These are phyloP conservation scores for Mormoops blainvillei DNA, from an alignment of 2,113 vertebrate species.

Conservation along the genomic window DNA sequence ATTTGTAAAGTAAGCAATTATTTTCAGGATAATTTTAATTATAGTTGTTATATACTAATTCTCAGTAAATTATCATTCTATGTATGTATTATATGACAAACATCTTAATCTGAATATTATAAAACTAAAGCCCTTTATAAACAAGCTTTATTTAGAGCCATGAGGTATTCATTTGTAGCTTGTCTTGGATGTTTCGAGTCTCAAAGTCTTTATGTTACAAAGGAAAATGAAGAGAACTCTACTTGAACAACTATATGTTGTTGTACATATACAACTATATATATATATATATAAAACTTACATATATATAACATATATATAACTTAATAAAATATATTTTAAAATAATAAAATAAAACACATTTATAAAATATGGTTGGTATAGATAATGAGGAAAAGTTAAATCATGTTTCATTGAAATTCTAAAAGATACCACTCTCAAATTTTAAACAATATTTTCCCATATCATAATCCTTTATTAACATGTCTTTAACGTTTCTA, in stretches of 20 bases:
- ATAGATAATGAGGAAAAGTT: not conserved
- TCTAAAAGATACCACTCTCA: not conserved
- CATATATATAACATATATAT: no score
- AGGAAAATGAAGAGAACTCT: no score
- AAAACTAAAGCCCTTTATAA: not conserved
- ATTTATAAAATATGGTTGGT: not conserved
- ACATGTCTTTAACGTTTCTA: not conserved
- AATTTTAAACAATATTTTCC: not conserved
- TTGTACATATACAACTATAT: no score
- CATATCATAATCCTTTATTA: not conserved
- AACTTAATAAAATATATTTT: no score
- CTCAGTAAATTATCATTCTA: not conserved
- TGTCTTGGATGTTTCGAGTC: not conserved
- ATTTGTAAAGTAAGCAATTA: constrained; percentile 29
- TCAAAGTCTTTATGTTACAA: not conserved
- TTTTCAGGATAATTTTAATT: constrained; percentile 37
- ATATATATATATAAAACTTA: no score
- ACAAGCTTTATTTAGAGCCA: not conserved
- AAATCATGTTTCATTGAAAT: not conserved
- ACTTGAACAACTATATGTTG: no score
- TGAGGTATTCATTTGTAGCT: not conserved
- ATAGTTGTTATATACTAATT: not conserved
- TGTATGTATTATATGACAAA: not conserved
- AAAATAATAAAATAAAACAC: no score
- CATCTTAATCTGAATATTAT: not conserved